Percentiles rank a stretch among this genome's conserved stretches.
Conservation (phyloP, 1,140 invertebrate genomes). For the Papilio polyxenes region DNA sequence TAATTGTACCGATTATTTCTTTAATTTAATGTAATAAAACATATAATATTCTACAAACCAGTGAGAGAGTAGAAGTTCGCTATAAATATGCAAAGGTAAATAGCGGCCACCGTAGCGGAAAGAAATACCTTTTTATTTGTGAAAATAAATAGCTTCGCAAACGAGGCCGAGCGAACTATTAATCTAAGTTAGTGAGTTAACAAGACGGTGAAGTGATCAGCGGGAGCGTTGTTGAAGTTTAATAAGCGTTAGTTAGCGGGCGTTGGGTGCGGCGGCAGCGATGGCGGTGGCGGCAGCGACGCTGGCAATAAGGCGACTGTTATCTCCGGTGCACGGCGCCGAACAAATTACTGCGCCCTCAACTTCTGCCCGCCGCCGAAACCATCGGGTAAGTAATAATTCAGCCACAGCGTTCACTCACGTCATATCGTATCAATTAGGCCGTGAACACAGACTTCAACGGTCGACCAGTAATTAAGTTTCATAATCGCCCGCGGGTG, state of each 20-base stretch:
- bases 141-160: slow-evolving; percentile 65
- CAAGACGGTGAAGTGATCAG: slow-evolving; percentile 79
- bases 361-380: slow-evolving; percentile 49
- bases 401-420: slow-evolving; percentile 49
- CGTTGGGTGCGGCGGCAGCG: background rate
- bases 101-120: slow-evolving; percentile 18
- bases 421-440: slow-evolving; percentile 58
- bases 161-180: slow-evolving; percentile 66
- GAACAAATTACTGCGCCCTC: slow-evolving; percentile 65
- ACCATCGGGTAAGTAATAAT: slow-evolving; percentile 50
- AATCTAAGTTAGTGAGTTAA: slow-evolving; percentile 79
- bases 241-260: slow-evolving; percentile 78
- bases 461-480: slow-evolving; percentile 44
- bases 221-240: slow-evolving; percentile 77
- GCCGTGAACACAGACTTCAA: slow-evolving; percentile 55
- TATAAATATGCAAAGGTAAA: slow-evolving; percentile 9
- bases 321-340: slow-evolving; percentile 71
- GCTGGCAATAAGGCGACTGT: slow-evolving; percentile 71
- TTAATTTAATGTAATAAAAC: background rate
- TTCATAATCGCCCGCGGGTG: slow-evolving; percentile 41
- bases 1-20: background rate
- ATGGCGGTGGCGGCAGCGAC: slow-evolving; percentile 50
- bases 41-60: background rate
- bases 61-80: background rate
- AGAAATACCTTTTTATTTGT: slow-evolving; percentile 46